Base-by-base conservation (phyloP, 2,888 invertebrate genomes). In the Pachydiplax longipennis region DNA sequence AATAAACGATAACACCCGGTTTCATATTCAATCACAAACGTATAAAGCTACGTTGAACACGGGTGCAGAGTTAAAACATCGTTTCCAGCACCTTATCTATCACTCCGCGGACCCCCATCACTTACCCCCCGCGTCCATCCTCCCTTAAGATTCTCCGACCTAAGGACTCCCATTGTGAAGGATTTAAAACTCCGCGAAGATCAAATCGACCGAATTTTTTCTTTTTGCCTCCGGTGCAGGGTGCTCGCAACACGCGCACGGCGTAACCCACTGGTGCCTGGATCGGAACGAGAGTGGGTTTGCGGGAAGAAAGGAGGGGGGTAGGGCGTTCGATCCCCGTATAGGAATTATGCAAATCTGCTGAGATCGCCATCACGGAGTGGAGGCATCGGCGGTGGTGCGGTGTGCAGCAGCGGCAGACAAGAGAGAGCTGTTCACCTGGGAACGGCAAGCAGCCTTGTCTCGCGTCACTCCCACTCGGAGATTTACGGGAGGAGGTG, bases 311-410 rank as follows among this genome's bases (percentile, higher is more conserved):
- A 82, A 25, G 48, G 48, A 44, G 4, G 35, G 53, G 35, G 15
- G 18, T 1, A 31, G 37, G 35, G 61, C 37, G 61, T 53, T 53
- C 25, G 61, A 87, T 87, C 22, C 87, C 87, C 87, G 87, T 13
- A 53, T 12, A 87, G 61, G 87, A 87, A 87, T 61, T 87, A 87
- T 87, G 87, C 87, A 87, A 87, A 87, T 87, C 61, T 61, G 40
- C n/a, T 13, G 87, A 87, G 87, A 87, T 87, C 61, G 61, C 87
- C 87, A 87, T 87, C 87, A 37, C 87, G 73, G n/a, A 18, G 81
- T 53, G 73, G n/a, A 22, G 44, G 37, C 40, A 37, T 40, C 22
- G 82, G 82, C n/a, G 22, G 82, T 15, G 82, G 53, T 31, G 82
- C 25, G 40, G 48, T 65, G 82, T n/a, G 82, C 18, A 25, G 81